Evolutionary conservation across 64 coral and sea anemone species (phyloP), one percentile per base, ranked within the genome.

Genomic region (Dendrophyllia cribrosa): DNA sequence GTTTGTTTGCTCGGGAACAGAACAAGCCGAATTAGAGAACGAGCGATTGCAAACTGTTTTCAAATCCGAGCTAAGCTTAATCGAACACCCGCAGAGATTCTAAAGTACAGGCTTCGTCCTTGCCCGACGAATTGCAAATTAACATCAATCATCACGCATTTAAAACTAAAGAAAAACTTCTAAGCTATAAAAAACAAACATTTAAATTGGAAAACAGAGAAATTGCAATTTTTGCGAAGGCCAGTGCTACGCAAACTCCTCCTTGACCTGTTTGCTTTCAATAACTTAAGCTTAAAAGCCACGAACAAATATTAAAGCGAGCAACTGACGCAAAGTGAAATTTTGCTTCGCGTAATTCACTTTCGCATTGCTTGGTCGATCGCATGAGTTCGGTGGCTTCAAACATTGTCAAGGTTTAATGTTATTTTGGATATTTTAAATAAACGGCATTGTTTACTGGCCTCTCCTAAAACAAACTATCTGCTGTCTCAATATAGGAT

Each of bases 81-180:
- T 23, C 19, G 61, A 84, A 65, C 60, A 68, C 60, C 80, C 80
- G 43, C 44, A 23, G 62, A 12, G 79, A 83, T 9, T 62, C 59
- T 65, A 59, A 74, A 64, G 34, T 43, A 1, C 13, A 63, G 79
- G 59, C 46, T 79, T 43, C 3, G 79, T 44, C 43, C 58, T 82
- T 45, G 16, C 59, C 25, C 79, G 14, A 82, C 80, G 62, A 84
- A 67, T 50, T 50, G 80, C 46, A 67, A 82, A 67, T 84, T 84
- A 84, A 47, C 80, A 84, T 84, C 80, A 67, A 84, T 84, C 61
- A 84, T 84, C 80, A 84, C 80, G 80, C 80, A 84, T 84, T 84
- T 83, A 12, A 47, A 82, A 82, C 43, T 19, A 48, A 52, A 46
- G 45, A 84, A 84, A 84, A 84, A 84, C 61, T 51, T 51, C 24